Evolutionary conservation across 2,113 vertebrate genomes (phyloP), one percentile per base, ranked within the genome.

Genomic region (Pampusana beccarii): DNA sequence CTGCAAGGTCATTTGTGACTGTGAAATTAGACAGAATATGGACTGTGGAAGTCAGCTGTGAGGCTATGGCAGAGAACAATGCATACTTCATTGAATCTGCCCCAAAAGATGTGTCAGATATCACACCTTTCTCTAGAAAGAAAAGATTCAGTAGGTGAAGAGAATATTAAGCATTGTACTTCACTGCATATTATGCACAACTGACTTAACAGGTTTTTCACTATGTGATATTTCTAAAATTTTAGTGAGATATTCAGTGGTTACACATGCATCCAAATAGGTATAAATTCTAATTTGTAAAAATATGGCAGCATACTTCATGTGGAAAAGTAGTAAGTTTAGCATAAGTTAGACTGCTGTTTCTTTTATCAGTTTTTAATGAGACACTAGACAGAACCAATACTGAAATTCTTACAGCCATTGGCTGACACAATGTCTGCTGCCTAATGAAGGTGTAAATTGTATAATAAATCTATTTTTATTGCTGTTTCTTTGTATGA

Each of bases 381-480:
- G 65, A 95, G 85, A 33, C 60, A 80, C 66, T 31, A 83, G 44
- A 44, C 83, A 90, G 80, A 91, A 65, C 79, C 31, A 28, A 16
- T 73, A 64, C 70, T 74, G 88, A 85, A 88, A 93, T 74, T 74
- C 60, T 66, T 91, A 25, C 61, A 93, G 51, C 36, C 50, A 58
- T 26, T 70, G 77, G 24, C 58, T 62, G 77, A 53, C 91, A 81
- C 57, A 38, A 15, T 78, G 44, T 86, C 93, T 92, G 57, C 86
- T 89, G 77, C 75, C 95, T 97, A 97, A 95, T 57, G 50, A 94
- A 89, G 94, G 82, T 90, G 66, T 86, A 96, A 96, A 92, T 93
- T 84, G 61, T 81, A 29, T 88, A 69, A 79, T 96, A 95, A 92
- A 97, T 94, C 85, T 57, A 54, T 71, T 97, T 86, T 95, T 92